Evolutionary conservation across 2,888 invertebrate species (phyloP).

Genomic region (Diaperis boleti): DNA sequence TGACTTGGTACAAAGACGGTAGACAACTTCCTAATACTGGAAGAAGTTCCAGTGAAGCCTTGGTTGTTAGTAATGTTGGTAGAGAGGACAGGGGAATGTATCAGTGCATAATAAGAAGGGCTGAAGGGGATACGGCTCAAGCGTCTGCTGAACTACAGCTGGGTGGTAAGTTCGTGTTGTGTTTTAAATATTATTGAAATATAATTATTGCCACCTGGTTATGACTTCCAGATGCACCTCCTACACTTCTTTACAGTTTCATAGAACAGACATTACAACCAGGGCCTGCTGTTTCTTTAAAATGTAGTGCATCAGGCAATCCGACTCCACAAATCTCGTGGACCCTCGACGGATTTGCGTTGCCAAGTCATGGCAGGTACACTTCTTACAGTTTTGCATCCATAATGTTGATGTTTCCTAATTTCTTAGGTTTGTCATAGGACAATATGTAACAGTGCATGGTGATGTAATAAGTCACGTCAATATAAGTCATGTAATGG

Average conservation of each 20-base stretch:
- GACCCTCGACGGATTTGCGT: conserved; percentile 79
- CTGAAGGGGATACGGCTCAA: conserved; percentile 81
- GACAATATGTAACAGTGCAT: conserved; percentile 81
- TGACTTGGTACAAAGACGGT: conserved; percentile 75
- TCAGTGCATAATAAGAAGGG: conserved; percentile 78
- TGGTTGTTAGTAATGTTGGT: conserved; percentile 76
- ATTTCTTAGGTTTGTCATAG: conserved; percentile 76
- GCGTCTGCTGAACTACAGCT: conserved; percentile 81
- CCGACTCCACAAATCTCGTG: conserved; percentile 84
- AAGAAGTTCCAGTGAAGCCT: conserved; percentile 73
- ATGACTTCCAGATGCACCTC: conserved; percentile 76
- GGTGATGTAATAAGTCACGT: conserved; percentile 88
- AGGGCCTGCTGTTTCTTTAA: conserved; percentile 82
- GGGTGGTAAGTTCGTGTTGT: conserved; percentile 68
- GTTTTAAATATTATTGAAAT: not conserved
- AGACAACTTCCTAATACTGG: conserved; percentile 76
- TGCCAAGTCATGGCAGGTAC: conserved; percentile 71
- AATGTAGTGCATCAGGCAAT: conserved; percentile 81
- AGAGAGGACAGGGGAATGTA: conserved; percentile 83
- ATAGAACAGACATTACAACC: conserved; percentile 83
- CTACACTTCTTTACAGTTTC: conserved; percentile 80
- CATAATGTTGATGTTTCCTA: not conserved
- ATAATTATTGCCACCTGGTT: not conserved
- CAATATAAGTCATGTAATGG: conserved; percentile 83
- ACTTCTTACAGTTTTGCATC: not conserved